Evolutionary conservation across 2,797 vertebrate genomes (phyloP).

Genomic region (Sarcoramphus papa): DNA sequence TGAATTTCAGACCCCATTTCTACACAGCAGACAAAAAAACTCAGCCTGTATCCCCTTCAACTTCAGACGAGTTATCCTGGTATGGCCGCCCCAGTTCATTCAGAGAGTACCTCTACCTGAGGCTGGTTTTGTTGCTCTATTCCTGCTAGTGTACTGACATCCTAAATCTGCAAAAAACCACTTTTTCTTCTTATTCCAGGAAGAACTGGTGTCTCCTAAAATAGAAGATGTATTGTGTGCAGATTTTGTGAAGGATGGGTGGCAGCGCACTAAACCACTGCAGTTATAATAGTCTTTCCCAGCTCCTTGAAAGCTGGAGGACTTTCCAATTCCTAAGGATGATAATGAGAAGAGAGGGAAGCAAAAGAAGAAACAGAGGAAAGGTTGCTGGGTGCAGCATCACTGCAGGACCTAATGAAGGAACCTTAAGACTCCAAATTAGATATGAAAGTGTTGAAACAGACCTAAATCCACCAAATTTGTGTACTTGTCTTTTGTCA

Average conservation of each 20-base stretch:
- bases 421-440: background rate
- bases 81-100: background rate
- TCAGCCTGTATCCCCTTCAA: background rate
- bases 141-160: background rate
- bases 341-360: background rate
- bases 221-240: background rate
- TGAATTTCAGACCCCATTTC: background rate
- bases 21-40: background rate
- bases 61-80: background rate
- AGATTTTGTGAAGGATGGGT: background rate
- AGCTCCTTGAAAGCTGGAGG: background rate
- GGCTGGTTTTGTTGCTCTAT: background rate
- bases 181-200: background rate
- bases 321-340: background rate
- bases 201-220: background rate
- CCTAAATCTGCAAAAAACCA: background rate
- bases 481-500: background rate
- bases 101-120: background rate
- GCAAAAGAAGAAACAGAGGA: background rate
- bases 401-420: accelerated
- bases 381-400: background rate
- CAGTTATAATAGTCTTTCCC: background rate
- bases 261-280: background rate
- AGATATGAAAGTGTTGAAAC: background rate
- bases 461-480: background rate